A percentile compares a stretch with the other conserved stretches of the same genome.
These are phyloP conservation scores for Aphelocoma californica DNA, from an alignment of 2,797 vertebrate species.

Conservation along the genomic window DNA sequence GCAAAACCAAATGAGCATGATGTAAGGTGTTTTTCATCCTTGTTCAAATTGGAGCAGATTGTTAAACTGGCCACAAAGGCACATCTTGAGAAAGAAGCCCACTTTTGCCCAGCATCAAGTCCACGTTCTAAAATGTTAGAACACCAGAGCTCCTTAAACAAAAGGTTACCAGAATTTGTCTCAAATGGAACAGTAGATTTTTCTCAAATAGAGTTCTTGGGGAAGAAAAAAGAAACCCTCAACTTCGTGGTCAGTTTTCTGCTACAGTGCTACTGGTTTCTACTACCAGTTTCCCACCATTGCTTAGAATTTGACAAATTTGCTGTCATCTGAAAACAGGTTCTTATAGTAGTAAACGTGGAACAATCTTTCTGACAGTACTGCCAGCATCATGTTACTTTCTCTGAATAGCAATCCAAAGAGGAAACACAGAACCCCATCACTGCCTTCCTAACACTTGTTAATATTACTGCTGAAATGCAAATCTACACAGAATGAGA, in stretches of 20 bases:
- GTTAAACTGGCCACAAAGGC: neutral
- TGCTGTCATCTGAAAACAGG: neutral
- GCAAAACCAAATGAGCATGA: neutral
- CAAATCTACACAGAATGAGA: constrained; percentile 13
- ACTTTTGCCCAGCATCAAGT: neutral
- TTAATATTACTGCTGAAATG: constrained; percentile 36
- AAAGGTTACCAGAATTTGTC: neutral
- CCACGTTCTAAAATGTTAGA: neutral
- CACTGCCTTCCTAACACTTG: neutral
- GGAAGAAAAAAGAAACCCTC: neutral
- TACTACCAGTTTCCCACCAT: neutral
- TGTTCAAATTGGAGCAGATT: neutral
- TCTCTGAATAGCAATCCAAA: neutral
- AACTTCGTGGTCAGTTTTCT: neutral
- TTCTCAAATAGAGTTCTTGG: neutral
- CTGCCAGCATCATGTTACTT: neutral
- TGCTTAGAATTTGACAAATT: neutral
- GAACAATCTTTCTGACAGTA: neutral
- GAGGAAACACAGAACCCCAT: neutral
- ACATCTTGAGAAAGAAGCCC: neutral
- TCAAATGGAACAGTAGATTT: neutral
- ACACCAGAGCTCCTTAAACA: neutral
- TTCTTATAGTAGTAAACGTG: neutral
- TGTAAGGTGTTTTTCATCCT: neutral
- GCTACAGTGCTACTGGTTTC: neutral